These are phyloP conservation scores for Falco berigora DNA, from an alignment of 2,797 vertebrate species.

Conservation along the genomic window DNA sequence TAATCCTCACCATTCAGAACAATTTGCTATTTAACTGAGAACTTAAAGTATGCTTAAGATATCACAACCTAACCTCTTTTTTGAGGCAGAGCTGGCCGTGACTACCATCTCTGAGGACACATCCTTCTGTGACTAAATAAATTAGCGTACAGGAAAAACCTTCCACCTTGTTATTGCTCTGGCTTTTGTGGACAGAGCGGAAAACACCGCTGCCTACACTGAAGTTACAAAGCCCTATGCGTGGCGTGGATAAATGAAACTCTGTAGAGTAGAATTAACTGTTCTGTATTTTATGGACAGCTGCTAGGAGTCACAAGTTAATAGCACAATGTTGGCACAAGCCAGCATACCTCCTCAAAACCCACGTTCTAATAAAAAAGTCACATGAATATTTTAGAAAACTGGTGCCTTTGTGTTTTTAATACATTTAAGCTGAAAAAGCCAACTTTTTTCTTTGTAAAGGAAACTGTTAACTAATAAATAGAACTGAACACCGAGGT, in stretches of 20 bases:
- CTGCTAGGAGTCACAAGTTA: background rate
- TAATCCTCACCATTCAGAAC: background rate
- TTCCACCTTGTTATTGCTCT: background rate
- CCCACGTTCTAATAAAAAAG: background rate
- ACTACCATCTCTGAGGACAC: background rate
- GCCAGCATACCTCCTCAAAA: background rate
- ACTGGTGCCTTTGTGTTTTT: background rate
- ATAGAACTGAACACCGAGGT: background rate
- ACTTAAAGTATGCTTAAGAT: background rate
- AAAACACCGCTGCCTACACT: background rate
- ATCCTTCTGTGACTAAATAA: background rate
- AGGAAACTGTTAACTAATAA: background rate
- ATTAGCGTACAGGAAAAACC: background rate
- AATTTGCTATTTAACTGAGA: background rate
- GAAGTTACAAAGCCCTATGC: background rate
- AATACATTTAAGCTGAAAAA: background rate
- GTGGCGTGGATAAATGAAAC: background rate
- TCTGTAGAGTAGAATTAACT: background rate
- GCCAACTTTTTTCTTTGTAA: background rate
- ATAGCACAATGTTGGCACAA: background rate
- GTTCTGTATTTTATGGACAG: background rate
- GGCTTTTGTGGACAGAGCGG: background rate
- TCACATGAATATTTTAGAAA: background rate
- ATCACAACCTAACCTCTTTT: background rate
- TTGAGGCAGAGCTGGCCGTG: background rate